Evolutionary conservation across 2,113 vertebrate species (phyloP).

Genomic region (Hystrix brachyura): DNA sequence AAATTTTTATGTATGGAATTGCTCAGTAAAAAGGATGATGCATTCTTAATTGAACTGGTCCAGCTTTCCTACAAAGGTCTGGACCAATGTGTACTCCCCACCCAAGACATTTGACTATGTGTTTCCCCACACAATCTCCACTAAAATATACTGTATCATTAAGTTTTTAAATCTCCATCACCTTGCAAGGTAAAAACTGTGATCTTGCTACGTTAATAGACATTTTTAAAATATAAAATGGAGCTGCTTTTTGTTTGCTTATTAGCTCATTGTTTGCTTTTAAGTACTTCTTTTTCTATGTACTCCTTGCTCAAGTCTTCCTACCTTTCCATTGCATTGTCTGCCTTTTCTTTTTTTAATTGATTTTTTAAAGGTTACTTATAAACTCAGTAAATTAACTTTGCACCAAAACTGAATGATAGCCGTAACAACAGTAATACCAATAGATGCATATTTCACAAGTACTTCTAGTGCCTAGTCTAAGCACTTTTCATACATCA

Average conservation of each 20-base stretch:
- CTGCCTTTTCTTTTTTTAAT: not conserved
- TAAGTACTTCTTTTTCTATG: not conserved
- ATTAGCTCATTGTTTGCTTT: not conserved
- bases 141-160: not conserved
- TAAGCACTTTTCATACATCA: not conserved
- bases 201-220: not conserved
- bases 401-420: not conserved
- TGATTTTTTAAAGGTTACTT: not conserved
- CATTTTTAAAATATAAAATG: not conserved
- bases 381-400: constrained; percentile 3
- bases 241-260: not conserved
- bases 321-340: not conserved
- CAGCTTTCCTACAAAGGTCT: not conserved
- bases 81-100: not conserved
- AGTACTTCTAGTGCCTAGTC: not conserved
- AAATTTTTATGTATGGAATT: not conserved
- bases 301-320: not conserved
- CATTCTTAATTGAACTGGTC: not conserved
- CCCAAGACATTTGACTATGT: not conserved
- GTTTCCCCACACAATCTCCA: not conserved
- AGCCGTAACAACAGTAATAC: not conserved
- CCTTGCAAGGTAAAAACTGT: not conserved
- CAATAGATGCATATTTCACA: fast-evolving
- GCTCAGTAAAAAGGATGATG: not conserved
- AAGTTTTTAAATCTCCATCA: not conserved